These are phyloP conservation scores for Clarias macrocephalus DNA, from an alignment of 2,113 vertebrate species.

Conservation along the genomic window DNA sequence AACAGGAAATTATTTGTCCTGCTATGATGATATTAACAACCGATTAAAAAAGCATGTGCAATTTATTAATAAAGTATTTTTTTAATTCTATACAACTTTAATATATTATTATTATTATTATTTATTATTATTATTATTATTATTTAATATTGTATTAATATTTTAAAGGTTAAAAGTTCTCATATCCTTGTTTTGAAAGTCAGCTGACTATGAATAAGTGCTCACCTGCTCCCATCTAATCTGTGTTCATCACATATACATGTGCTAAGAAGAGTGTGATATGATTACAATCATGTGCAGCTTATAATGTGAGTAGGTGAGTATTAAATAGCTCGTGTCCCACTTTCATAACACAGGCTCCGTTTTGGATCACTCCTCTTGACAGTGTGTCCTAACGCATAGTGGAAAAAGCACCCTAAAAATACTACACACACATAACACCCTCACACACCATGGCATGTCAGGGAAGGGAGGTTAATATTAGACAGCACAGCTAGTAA, in stretches of 20 bases:
- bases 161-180: not conserved
- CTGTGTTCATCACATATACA: not conserved
- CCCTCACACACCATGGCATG: constrained; percentile 34
- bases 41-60: not conserved
- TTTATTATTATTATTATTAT: too few species aligned
- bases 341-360: constrained; percentile 30
- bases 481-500: constrained; percentile 55
- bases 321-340: constrained; percentile 17
- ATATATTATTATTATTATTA: too few species aligned
- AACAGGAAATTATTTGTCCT: not conserved
- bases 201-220: not conserved
- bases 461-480: constrained; percentile 41
- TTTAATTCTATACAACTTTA: not conserved
- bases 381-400: constrained; percentile 34
- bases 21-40: not conserved
- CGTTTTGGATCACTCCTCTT: constrained; percentile 15
- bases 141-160: not conserved
- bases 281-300: not conserved
- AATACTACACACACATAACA: constrained; percentile 44
- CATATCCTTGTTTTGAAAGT: not conserved
- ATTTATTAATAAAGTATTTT: not conserved
- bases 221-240: constrained; percentile 2
- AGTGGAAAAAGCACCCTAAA: constrained; percentile 55
- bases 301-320: constrained; percentile 12
- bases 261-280: constrained; percentile 17